These are phyloP conservation scores for Mythimna ferrago DNA, from an alignment of 2,888 invertebrate genomes.

Conservation along the genomic window DNA sequence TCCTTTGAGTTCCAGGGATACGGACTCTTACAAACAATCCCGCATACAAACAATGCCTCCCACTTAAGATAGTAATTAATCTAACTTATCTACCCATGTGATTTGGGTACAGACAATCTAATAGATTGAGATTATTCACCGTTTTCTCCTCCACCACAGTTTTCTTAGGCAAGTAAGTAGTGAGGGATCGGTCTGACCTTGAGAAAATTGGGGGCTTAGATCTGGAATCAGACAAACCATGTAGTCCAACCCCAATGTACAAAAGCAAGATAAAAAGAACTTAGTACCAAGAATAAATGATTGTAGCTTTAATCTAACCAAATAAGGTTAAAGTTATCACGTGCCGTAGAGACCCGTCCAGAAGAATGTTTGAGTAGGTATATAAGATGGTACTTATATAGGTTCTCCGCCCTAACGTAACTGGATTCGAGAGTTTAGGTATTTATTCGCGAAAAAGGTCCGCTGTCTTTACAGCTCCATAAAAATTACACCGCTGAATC, in stretches of 20 bases:
- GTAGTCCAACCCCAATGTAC: slow-evolving; percentile 26
- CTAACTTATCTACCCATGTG: slow-evolving; percentile 51
- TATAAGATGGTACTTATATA: slow-evolving; percentile 26
- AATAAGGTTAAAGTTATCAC: slow-evolving; percentile 15
- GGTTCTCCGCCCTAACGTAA: slow-evolving; percentile 42
- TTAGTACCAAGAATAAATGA: slow-evolving; percentile 6
- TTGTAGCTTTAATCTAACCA: slow-evolving; percentile 11
- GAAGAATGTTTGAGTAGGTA: slow-evolving; percentile 4
- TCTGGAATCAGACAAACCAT: slow-evolving; percentile 13
- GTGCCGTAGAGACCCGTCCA: background rate
- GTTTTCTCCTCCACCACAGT: slow-evolving; percentile 42
- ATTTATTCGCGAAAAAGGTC: slow-evolving; percentile 71
- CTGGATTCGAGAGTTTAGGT: slow-evolving; percentile 53
- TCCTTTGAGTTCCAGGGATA: no score
- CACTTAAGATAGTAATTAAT: slow-evolving; percentile 61
- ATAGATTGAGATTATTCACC: slow-evolving; percentile 46
- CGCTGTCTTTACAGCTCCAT: slow-evolving; percentile 77
- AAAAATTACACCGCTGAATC: slow-evolving; percentile 81
- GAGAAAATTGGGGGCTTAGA: slow-evolving; percentile 32
- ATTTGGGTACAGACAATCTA: slow-evolving; percentile 56
- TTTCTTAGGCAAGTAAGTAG: slow-evolving; percentile 27
- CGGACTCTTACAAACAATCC: no score
- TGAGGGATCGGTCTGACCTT: slow-evolving; percentile 24
- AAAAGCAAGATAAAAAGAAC: slow-evolving; percentile 32
- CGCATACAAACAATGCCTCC: slow-evolving; percentile 5